Evolutionary conservation across 1,140 invertebrate genomes (phyloP), one percentile per base, ranked within the genome.

Genomic region (Bradysia coprophila): DNA sequence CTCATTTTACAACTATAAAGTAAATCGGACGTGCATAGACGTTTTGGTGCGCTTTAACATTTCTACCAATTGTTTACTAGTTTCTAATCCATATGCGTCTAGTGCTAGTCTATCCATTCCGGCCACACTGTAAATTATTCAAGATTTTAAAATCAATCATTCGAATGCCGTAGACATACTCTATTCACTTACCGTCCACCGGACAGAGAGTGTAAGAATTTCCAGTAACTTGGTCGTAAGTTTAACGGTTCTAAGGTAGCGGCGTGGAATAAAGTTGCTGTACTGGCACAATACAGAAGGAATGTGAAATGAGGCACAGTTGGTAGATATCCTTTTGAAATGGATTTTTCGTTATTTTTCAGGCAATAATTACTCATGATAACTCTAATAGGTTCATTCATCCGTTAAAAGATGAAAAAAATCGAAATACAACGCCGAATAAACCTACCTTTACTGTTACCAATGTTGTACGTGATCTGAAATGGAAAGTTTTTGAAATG

Each of bases 141-240:
- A 50, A 63, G 47, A 48, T 52, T 53, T 1, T 16, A 11, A 43
- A 45, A 45, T 40, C 39, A 3, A 22, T 20, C 36, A 24, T 32
- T 9, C 46, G 31, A 36, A 15, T 23, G n/a, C n/a, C n/a, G n/a
- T n/a, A n/a, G n/a, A n/a, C n/a, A n/a, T n/a, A n/a, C n/a, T n/a
- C n/a, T n/a, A 47, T 41, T 21, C 43, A 43, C 48, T 62, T 62
- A 77, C 79, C 75, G 74, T 60, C 76, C 74, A 31, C 78, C 78
- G 6, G 84, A 87, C 23, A 87, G 62, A 47, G 67, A 71, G 43
- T 76, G 67, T 22, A 90, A 62, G 59, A 88, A 90, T 54, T 78
- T 82, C 71, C 78, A 86, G 58, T 90, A 90, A n/a, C 81, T 82
- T 10, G 78, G 65, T 51, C 84, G 67, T 32, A 90, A 58, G 53